A percentile compares a stretch with the other conserved stretches of the same genome.
These are phyloP conservation scores for Chelonus insularis DNA, from an alignment of 1,140 invertebrate genomes.

Conservation along the genomic window DNA sequence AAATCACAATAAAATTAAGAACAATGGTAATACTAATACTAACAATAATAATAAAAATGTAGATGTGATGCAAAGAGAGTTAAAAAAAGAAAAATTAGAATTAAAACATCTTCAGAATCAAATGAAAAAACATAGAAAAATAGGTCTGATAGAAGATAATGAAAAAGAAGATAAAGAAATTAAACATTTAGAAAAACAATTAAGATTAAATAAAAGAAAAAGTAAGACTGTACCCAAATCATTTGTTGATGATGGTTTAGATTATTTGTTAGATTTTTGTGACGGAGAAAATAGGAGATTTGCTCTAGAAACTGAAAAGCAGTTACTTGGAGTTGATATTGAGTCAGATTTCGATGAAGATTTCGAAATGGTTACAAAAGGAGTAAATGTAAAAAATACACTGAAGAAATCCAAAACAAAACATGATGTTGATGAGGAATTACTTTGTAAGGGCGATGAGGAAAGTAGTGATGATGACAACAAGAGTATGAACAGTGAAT, in stretches of 20 bases:
- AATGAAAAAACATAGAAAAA: conserved; percentile 64
- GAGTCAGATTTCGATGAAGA: conserved; percentile 70
- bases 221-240: conserved; percentile 75
- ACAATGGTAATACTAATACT: too few species aligned
- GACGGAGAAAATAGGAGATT: conserved; percentile 71
- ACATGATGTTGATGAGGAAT: conserved; percentile 18
- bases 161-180: conserved; percentile 79
- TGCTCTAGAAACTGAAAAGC: conserved; percentile 66
- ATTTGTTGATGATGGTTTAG: conserved; percentile 81
- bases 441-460: not conserved
- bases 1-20: conserved; percentile 6
- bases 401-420: conserved; percentile 33
- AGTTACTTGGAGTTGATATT: conserved; percentile 63
- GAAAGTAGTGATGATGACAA: not conserved
- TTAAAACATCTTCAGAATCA: conserved; percentile 51
- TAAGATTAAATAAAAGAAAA: conserved; percentile 80
- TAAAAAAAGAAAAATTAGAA: conserved; percentile 29
- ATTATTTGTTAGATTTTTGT: conserved; percentile 64
- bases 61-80: conserved; percentile 34
- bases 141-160: conserved; percentile 72
- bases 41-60: too few species aligned
- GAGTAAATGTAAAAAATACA: not conserved
- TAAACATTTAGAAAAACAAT: conserved; percentile 78
- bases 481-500: too few species aligned
- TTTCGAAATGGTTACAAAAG: conserved; percentile 52